Conservation (phyloP, 1,140 invertebrate genomes). For the Drosophila repletoides region DNA sequence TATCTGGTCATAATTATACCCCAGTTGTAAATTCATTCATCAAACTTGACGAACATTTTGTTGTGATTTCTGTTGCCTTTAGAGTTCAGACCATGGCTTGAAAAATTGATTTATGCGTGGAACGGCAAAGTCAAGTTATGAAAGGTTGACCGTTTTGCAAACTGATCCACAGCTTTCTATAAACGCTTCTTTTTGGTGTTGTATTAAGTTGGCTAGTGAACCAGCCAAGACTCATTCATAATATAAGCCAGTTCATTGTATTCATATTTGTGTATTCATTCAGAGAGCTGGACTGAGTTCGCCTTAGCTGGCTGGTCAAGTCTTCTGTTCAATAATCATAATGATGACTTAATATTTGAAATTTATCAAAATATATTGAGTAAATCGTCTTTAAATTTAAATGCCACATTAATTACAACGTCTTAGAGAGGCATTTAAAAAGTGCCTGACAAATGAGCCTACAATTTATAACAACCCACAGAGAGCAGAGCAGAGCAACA, state of each 20-base stretch:
- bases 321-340: constrained; percentile 9
- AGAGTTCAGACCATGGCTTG: not conserved
- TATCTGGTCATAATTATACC: too few species aligned
- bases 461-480: constrained; percentile 35
- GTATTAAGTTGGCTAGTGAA: not conserved
- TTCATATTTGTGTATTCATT: constrained; percentile 40
- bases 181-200: not conserved
- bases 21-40: not conserved
- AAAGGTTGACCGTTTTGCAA: too few species aligned
- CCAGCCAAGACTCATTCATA: constrained; percentile 39
- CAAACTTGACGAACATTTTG: not conserved
- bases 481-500: not conserved
- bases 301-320: constrained; percentile 5
- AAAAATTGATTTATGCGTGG: not conserved
- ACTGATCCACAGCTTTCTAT: not conserved
- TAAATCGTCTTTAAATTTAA: constrained; percentile 63
- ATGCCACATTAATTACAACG: constrained; percentile 68
- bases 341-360: constrained; percentile 74
- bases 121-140: too few species aligned
- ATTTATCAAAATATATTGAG: constrained; percentile 71
- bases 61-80: constrained; percentile 7
- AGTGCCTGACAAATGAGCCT: constrained; percentile 43
- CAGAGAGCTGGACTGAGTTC: constrained; percentile 7
- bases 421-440: constrained; percentile 46
- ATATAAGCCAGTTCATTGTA: constrained; percentile 7